Percentiles rank a stretch among this genome's conserved stretches.
Evolutionary conservation across 2,888 invertebrate species (phyloP).

Genomic region (Dasypolia templi): DNA sequence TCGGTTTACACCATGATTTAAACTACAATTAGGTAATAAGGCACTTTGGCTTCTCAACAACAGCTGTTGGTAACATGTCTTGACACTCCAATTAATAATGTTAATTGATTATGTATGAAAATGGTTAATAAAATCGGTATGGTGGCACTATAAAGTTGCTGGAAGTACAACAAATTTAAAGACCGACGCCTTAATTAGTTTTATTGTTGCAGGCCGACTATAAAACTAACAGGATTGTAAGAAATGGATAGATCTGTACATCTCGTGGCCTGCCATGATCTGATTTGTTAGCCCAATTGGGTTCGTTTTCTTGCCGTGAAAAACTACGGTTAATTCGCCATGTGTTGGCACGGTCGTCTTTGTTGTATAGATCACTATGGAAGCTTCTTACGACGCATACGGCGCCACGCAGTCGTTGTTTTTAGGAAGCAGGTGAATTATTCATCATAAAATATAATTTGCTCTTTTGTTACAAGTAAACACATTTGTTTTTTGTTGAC

Average conservation of each 20-base stretch:
- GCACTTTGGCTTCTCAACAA: constrained; percentile 22
- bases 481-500: constrained; percentile 12
- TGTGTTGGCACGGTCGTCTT: too few species aligned
- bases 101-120: constrained; percentile 49
- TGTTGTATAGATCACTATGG: too few species aligned
- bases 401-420: background rate
- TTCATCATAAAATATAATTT: too few species aligned
- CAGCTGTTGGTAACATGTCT: constrained; percentile 35
- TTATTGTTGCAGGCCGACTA: constrained; percentile 47
- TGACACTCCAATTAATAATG: constrained; percentile 44
- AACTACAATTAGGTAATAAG: constrained; percentile 40
- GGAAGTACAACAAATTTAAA: constrained; percentile 52
- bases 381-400: too few species aligned
- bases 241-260: constrained; percentile 14
- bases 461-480: constrained; percentile 24
- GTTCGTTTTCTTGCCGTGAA: too few species aligned
- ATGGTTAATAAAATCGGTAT: constrained; percentile 50
- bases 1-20: constrained; percentile 11
- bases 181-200: constrained; percentile 58
- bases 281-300: background rate
- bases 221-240: constrained; percentile 55
- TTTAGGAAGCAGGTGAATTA: background rate
- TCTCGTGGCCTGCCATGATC: background rate
- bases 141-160: constrained; percentile 50
- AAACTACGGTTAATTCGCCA: too few species aligned